These are phyloP conservation scores for Galerucella calmariensis DNA, from an alignment of 2,888 invertebrate species.

Conservation along the genomic window DNA sequence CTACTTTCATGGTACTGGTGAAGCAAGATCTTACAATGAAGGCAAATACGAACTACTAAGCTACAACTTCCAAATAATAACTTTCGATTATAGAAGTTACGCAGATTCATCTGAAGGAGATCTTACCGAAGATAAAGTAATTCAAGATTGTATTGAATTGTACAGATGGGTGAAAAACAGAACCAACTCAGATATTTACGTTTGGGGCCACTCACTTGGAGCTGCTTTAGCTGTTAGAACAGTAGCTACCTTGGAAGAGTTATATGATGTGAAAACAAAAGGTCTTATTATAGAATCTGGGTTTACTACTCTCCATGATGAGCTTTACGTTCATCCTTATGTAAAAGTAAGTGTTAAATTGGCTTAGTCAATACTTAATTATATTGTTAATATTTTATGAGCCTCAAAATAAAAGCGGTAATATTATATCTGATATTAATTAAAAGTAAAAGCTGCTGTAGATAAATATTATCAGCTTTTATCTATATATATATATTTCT, in stretches of 20 bases:
- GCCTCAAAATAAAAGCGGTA: too few relatives aligned
- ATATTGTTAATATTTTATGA: not conserved
- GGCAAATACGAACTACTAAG: constrained; percentile 81
- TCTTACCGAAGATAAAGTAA: constrained; percentile 57
- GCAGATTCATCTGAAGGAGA: constrained; percentile 57
- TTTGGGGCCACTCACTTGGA: constrained; percentile 62
- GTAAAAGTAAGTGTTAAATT: constrained; percentile 49
- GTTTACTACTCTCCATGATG: constrained; percentile 57
- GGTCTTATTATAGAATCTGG: constrained; percentile 59
- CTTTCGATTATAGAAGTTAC: constrained; percentile 63
- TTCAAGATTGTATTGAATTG: constrained; percentile 58
- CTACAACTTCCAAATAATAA: constrained; percentile 62
- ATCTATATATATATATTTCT: not conserved
- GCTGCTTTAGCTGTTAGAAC: constrained; percentile 57
- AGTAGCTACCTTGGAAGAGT: constrained; percentile 45
- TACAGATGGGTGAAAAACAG: constrained; percentile 56
- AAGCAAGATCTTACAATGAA: constrained; percentile 61
- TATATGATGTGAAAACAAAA: constrained; percentile 42
- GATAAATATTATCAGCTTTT: not conserved
- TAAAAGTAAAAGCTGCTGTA: not conserved
- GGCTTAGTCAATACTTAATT: not conserved
- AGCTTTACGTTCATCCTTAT: constrained; percentile 56
- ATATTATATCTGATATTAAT: not conserved
- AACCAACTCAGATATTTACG: constrained; percentile 55
- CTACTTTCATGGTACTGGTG: constrained; percentile 63